Evolutionary conservation across 2,888 invertebrate genomes (phyloP).

Genomic region (Dinocampus coccinellae): DNA sequence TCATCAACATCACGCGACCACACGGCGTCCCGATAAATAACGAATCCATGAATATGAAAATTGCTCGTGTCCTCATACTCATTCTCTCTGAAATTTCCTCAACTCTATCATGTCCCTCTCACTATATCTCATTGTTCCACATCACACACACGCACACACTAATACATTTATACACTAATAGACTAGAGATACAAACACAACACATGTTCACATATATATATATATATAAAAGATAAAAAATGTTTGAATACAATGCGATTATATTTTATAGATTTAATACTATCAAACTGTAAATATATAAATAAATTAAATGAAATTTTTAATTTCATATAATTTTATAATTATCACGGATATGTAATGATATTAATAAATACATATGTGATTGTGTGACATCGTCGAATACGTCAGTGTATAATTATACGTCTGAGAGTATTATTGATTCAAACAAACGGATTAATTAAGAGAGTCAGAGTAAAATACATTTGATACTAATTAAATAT

Average conservation of each 20-base stretch:
- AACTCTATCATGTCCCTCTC: not conserved
- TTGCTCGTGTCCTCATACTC: slow-evolving; percentile 41
- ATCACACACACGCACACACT: not conserved
- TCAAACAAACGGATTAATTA: not conserved
- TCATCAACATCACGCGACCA: slow-evolving; percentile 39
- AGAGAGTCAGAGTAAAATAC: not conserved
- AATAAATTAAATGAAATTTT: too few relatives aligned
- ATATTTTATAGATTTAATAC: not conserved
- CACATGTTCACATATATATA: too few relatives aligned
- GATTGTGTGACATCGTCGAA: too few relatives aligned
- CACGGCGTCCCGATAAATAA: slow-evolving; percentile 56
- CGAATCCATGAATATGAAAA: slow-evolving; percentile 64
- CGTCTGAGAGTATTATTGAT: not conserved
- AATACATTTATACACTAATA: too few relatives aligned
- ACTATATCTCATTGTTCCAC: not conserved
- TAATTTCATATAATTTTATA: too few relatives aligned
- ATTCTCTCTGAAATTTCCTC: not conserved
- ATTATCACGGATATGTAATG: too few relatives aligned
- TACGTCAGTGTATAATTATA: not conserved
- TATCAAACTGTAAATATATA: too few relatives aligned
- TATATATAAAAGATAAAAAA: not conserved
- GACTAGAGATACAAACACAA: too few relatives aligned
- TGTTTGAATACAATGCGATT: slow-evolving; percentile 2
- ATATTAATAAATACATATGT: too few relatives aligned
- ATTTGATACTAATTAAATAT: not conserved